Conservation (phyloP, 35 echinoderm and acorn worm genomes). For the Eucidaris tribuloides region DNA sequence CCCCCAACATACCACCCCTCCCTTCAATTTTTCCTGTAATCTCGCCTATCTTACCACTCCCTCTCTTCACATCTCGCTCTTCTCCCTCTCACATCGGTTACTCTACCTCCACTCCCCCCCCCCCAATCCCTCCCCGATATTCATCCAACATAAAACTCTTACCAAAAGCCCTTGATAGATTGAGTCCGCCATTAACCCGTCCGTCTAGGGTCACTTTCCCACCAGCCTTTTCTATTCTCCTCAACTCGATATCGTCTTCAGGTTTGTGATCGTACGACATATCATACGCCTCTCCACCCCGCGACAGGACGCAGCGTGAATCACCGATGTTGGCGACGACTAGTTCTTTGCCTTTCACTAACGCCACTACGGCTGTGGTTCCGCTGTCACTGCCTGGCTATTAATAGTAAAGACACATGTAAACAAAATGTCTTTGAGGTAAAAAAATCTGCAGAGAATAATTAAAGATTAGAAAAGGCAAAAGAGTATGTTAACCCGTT, state of each 20-base stretch:
- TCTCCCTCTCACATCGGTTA: too few relatives aligned
- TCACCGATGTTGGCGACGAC: slow-evolving; percentile 91
- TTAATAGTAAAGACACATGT: neutral
- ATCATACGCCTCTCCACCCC: slow-evolving; percentile 72
- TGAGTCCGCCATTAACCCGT: slow-evolving; percentile 94
- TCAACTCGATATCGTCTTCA: slow-evolving; percentile 75
- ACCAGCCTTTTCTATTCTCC: slow-evolving; percentile 86
- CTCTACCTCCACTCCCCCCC: too few relatives aligned
- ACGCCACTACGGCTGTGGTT: slow-evolving; percentile 81
- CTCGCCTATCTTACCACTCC: too few relatives aligned
- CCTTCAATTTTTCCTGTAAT: too few relatives aligned
- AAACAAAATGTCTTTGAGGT: too few relatives aligned
- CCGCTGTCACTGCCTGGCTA: slow-evolving; percentile 99
- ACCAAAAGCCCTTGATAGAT: slow-evolving; percentile 97
- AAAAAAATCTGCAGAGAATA: neutral
- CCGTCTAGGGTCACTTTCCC: slow-evolving; percentile 93
- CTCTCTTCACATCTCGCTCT: too few relatives aligned
- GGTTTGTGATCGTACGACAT: slow-evolving; percentile 97
- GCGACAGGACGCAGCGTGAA: slow-evolving; percentile 86
- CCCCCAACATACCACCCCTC: too few relatives aligned
- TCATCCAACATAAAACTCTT: too few relatives aligned
- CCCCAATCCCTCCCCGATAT: too few relatives aligned
- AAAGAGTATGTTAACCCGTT: too few relatives aligned
- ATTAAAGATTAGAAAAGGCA: neutral
- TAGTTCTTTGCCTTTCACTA: slow-evolving; percentile 64